Conservation (phyloP, 2,797 vertebrate genomes). For the Takifugu rubripes region DNA sequence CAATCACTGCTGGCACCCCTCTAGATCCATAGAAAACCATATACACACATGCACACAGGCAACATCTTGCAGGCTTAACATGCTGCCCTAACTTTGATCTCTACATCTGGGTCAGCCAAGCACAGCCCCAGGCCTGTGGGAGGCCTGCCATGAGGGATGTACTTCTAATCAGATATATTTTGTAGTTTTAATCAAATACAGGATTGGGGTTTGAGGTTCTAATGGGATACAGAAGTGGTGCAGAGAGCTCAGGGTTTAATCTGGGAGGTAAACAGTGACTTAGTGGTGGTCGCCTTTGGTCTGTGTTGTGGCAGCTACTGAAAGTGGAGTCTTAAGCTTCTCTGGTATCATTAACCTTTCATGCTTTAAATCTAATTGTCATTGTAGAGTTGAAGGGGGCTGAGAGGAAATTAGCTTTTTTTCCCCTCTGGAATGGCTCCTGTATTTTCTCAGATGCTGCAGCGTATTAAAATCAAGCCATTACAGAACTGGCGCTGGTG, state of each 20-base stretch:
- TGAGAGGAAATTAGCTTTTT: constrained; percentile 38
- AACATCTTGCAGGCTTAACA: constrained; percentile 20
- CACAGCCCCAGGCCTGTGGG: constrained; percentile 42
- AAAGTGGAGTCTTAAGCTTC: constrained; percentile 36
- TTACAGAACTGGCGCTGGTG: constrained; percentile 31
- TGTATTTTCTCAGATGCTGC: constrained; percentile 16
- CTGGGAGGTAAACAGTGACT: constrained; percentile 32
- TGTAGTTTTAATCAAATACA: constrained; percentile 67
- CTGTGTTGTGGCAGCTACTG: constrained; percentile 54
- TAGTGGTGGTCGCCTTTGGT: constrained; percentile 41
- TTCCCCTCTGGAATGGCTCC: constrained; percentile 7
- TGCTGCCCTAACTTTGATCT: constrained; percentile 57
- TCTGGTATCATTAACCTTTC: constrained; percentile 55
- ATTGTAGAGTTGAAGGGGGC: constrained; percentile 31
- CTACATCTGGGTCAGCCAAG: constrained; percentile 41
- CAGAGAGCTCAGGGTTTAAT: constrained; percentile 34
- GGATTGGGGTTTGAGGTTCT: constrained; percentile 46
- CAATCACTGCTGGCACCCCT: constrained; percentile 30
- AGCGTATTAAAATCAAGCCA: constrained; percentile 18
- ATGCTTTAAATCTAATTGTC: constrained; percentile 60
- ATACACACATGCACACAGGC: constrained; percentile 12
- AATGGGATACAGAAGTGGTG: constrained; percentile 56
- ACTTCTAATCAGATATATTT: constrained; percentile 66
- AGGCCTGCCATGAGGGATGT: constrained; percentile 53
- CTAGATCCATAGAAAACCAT: constrained; percentile 27